Evolutionary conservation across 2,797 vertebrate species (phyloP).

Genomic region (Trematomus bernacchii): DNA sequence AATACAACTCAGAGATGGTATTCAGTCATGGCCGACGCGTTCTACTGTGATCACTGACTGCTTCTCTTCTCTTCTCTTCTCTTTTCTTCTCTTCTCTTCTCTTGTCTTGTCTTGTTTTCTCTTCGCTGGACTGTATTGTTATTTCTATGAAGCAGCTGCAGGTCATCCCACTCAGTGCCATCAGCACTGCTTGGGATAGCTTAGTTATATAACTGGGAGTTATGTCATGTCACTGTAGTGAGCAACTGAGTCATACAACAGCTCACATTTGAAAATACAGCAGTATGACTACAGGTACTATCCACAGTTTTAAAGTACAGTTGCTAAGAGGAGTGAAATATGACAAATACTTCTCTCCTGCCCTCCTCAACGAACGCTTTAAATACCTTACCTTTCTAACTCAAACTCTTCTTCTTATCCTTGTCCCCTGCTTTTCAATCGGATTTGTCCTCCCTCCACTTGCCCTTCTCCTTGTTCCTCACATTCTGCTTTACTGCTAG

Average conservation of each 20-base stretch:
- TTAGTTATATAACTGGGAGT: slow-evolving; percentile 48
- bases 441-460: not conserved
- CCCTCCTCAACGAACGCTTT: slow-evolving; percentile 9
- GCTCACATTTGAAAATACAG: slow-evolving; percentile 20
- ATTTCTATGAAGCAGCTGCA: slow-evolving; percentile 9
- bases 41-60: not conserved
- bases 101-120: not conserved
- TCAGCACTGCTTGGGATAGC: slow-evolving; percentile 37
- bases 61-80: not conserved
- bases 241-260: slow-evolving; percentile 42
- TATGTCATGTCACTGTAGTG: slow-evolving; percentile 56
- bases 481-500: not conserved
- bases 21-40: not conserved
- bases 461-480: not conserved
- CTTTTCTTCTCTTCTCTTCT: not conserved
- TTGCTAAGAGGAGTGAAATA: not conserved
- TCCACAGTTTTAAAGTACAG: not conserved
- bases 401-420: not conserved
- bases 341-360: slow-evolving; percentile 4
- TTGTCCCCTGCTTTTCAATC: slow-evolving; percentile 8
- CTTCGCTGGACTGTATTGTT: slow-evolving; percentile 1
- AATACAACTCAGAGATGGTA: not conserved
- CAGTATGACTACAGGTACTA: not conserved
- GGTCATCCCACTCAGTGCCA: slow-evolving; percentile 46
- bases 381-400: slow-evolving; percentile 28